Conservation (phyloP, 2,113 vertebrate species). For the Sebastes schlegelii region DNA sequence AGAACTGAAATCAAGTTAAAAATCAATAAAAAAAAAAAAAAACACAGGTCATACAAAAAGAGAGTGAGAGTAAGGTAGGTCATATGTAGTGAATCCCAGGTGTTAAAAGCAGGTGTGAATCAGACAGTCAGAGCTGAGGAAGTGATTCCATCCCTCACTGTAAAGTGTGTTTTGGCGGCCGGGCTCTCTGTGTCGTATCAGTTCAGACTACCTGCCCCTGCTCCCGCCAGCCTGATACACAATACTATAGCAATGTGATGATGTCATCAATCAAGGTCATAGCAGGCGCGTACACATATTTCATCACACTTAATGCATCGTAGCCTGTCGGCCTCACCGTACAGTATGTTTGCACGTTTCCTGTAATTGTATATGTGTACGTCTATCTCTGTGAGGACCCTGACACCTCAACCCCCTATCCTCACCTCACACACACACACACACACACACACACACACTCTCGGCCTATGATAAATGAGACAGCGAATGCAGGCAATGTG, state of each 20-base stretch:
- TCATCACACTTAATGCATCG: conserved; percentile 59
- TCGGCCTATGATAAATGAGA: conserved; percentile 77
- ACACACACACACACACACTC: not conserved
- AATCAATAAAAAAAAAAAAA: no score
- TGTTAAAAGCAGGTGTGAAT: not conserved
- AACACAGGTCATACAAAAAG: no score
- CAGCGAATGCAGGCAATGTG: conserved; percentile 73
- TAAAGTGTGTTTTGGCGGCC: conserved; percentile 3
- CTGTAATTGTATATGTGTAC: conserved; percentile 54
- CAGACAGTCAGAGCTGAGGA: conserved; percentile 33
- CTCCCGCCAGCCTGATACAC: conserved; percentile 25
- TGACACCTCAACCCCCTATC: conserved; percentile 28
- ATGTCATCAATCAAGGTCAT: conserved; percentile 73
- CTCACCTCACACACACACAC: conserved; percentile 10
- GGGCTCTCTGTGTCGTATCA: not conserved
- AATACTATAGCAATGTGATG: conserved; percentile 67
- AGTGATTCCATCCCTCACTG: not conserved
- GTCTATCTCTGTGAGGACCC: conserved; percentile 54
- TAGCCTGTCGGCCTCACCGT: conserved; percentile 28
- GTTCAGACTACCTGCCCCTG: conserved; percentile 15
- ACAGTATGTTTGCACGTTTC: conserved; percentile 39
- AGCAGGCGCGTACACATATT: conserved; percentile 52
- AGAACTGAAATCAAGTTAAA: not conserved
- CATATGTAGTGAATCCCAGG: not conserved
- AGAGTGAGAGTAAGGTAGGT: not conserved